Evolutionary conservation across 2,888 invertebrate species (phyloP).

Genomic region (Nephrotoma flavescens): DNA sequence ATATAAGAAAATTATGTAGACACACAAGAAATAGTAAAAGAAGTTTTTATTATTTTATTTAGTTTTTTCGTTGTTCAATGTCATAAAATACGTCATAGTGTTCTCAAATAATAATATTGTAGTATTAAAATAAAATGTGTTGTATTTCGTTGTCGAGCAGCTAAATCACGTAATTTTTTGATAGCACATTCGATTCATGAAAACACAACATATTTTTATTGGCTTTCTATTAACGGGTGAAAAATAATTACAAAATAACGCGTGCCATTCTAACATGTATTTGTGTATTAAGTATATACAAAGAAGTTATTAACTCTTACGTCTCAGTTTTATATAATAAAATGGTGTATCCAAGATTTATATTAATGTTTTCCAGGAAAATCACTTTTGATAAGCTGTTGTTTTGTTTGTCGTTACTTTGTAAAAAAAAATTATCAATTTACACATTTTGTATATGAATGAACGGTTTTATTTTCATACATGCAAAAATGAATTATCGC

Average conservation of each 20-base stretch:
- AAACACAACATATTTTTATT: neutral
- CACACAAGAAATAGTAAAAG: neutral
- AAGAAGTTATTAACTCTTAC: neutral
- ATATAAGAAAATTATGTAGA: neutral
- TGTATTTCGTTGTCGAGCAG: neutral
- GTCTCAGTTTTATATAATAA: neutral
- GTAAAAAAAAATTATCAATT: no score
- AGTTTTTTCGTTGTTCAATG: neutral
- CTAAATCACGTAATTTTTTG: neutral
- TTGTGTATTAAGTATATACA: neutral
- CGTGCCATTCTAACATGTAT: neutral
- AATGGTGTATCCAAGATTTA: neutral
- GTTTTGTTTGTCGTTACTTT: neutral
- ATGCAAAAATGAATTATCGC: neutral
- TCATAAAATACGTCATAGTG: neutral
- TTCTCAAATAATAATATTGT: neutral
- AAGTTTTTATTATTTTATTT: neutral
- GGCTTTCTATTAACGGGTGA: neutral
- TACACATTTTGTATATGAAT: neutral
- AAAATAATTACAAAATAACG: neutral
- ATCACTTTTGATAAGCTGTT: neutral
- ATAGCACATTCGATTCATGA: neutral
- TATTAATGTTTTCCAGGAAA: neutral
- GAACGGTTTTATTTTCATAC: neutral
- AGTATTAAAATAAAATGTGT: neutral